Conservation (phyloP, 2,113 vertebrate species). For the Engystomops pustulosus region DNA sequence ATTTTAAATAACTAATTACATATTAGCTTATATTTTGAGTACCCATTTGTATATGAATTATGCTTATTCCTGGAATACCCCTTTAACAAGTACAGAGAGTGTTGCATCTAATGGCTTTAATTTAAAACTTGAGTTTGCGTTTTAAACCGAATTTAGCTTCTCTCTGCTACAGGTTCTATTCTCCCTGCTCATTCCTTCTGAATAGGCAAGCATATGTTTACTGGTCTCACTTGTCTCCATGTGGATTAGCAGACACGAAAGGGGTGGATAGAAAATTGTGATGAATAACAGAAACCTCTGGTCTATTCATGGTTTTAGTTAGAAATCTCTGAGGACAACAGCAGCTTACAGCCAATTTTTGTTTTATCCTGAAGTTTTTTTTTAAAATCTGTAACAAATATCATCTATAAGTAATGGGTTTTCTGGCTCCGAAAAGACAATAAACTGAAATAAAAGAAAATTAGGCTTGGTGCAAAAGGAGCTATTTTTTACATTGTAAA, state of each 20-base stretch:
- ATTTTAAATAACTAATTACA: too few species aligned
- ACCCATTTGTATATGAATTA: too few species aligned
- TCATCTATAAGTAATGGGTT: slow-evolving; percentile 39
- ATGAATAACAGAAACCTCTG: slow-evolving; percentile 54
- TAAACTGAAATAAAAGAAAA: neutral
- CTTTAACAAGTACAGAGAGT: neutral
- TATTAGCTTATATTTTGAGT: too few species aligned
- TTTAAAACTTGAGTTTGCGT: neutral
- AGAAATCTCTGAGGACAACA: slow-evolving; percentile 54
- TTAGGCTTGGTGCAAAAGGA: neutral
- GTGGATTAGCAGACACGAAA: slow-evolving; percentile 55
- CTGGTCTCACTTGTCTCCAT: slow-evolving; percentile 44
- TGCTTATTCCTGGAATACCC: too few species aligned
- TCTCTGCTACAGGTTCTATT: neutral
- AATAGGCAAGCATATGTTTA: slow-evolving; percentile 44
- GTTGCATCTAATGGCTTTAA: neutral
- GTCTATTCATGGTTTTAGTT: slow-evolving; percentile 52
- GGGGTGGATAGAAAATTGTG: slow-evolving; percentile 44
- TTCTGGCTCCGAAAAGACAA: slow-evolving; percentile 38
- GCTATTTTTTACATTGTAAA: too few species aligned
- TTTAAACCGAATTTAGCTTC: neutral
- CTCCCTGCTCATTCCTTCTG: neutral
- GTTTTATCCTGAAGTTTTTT: slow-evolving; percentile 53
- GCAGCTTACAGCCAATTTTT: slow-evolving; percentile 57
- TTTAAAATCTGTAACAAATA: slow-evolving; percentile 44